Evolutionary conservation across 2,113 vertebrate species (phyloP), one percentile per base, ranked within the genome.

Genomic region (Tylochromis polylepis): DNA sequence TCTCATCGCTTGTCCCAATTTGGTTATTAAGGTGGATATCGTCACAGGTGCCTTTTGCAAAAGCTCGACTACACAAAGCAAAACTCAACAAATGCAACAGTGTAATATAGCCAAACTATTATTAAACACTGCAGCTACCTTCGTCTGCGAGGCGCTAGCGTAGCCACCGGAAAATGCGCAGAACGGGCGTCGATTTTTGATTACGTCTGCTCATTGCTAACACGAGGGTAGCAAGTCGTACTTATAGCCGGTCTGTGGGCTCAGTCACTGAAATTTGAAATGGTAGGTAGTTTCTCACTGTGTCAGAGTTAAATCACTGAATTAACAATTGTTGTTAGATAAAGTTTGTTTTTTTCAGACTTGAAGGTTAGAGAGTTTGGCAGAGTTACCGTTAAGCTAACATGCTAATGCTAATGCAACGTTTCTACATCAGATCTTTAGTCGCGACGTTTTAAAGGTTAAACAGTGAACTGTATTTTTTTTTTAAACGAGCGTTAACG

Each of bases 131-230:
- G 51, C 29, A 59, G 70, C 12, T 93, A 94, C 94, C 94, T 92
- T 93, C 83, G 87, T 79, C 67, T 88, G 57, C 5, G 6, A 59
- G 41, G 31, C 79, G 65, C 88, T 94, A 93, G 87, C 91, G 31
- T 88, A 80, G 80, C 91, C 83, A 88, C 93, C 94, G 94, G 94
- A 94, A 94, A 81, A 91, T 81, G 85, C 90, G 90, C 85, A 93
- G 18, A 53, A 80, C 27, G n/a, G 3, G 3, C 9, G 95, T 95
- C 95, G 89, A 11, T 4, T 56, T 3, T 83, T 94, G 87, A 94
- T 94, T 56, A 89, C 95, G 93, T 91, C 67, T 75, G 2, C 22
- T 18, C 31, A 3, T 36, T 43, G 34, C 43, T 31, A 4, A 59
- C 93, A 94, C 95, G 93, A 94, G 95, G 95, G 14, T 43, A 79